Evolutionary conservation across 2,113 vertebrate species (phyloP).

Genomic region (Thamnophis sirtalis): DNA sequence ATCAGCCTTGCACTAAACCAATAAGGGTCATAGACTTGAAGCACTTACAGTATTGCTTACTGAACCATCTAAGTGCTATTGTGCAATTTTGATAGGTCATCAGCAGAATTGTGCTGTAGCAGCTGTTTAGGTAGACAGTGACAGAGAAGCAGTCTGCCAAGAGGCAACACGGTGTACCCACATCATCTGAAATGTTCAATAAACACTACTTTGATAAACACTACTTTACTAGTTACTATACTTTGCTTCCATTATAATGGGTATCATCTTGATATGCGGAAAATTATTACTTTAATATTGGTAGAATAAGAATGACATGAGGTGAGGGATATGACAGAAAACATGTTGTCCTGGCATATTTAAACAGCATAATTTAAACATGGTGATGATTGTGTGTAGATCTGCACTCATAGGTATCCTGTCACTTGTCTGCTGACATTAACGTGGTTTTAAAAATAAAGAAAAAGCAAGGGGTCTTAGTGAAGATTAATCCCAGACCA

Average conservation of each 20-base stretch:
- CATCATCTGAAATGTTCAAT: no score
- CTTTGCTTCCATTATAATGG: not conserved
- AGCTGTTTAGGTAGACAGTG: no score
- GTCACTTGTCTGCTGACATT: not conserved
- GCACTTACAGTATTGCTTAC: not conserved
- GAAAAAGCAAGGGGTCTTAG: not conserved
- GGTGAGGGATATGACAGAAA: not conserved
- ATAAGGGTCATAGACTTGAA: not conserved
- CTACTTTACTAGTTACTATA: not conserved
- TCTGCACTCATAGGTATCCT: not conserved
- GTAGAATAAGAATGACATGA: not conserved
- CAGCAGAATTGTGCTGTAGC: no score
- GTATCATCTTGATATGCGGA: not conserved
- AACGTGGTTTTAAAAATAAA: not conserved
- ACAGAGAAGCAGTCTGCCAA: no score
- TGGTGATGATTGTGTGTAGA: not conserved
- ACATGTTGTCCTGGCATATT: not conserved
- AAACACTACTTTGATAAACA: not conserved
- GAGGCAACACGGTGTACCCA: no score
- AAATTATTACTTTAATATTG: not conserved
- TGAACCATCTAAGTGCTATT: not conserved
- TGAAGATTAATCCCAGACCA: not conserved
- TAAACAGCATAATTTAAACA: not conserved
- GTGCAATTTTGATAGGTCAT: not conserved
- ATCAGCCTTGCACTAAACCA: not conserved